Percentiles rank a stretch among this genome's conserved stretches.
These are phyloP conservation scores for Phocides pigmalion DNA, from an alignment of 1,140 invertebrate genomes.

Conservation along the genomic window DNA sequence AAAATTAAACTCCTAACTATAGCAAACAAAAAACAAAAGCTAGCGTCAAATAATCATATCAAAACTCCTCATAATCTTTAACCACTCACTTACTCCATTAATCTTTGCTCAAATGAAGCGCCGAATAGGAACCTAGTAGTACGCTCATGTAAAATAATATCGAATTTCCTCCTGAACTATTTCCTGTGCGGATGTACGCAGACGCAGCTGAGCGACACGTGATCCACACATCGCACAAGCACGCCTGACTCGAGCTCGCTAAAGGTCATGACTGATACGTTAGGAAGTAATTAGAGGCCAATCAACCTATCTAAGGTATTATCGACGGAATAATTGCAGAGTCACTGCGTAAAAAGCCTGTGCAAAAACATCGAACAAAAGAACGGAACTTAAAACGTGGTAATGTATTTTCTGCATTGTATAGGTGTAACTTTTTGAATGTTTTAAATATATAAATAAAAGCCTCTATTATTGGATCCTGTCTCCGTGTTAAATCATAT, in stretches of 20 bases:
- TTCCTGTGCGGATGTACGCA: constrained; percentile 14
- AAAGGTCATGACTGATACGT: constrained; percentile 62
- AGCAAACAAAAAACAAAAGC: not conserved
- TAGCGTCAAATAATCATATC: not conserved
- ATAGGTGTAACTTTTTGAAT: constrained; percentile 32
- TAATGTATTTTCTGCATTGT: constrained; percentile 27
- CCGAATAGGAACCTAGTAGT: too few relatives aligned
- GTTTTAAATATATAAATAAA: constrained; percentile 12
- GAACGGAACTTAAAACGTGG: constrained; percentile 52
- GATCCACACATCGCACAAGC: constrained; percentile 22
- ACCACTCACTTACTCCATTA: too few relatives aligned
- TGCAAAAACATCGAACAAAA: constrained; percentile 58
- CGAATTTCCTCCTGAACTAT: not conserved
- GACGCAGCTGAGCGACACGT: constrained; percentile 2
- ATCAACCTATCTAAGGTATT: constrained; percentile 69
- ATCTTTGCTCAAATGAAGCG: too few relatives aligned
- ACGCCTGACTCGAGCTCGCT: constrained; percentile 15
- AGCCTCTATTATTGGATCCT: not conserved
- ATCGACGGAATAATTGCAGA: constrained; percentile 57
- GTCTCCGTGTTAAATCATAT: too few relatives aligned
- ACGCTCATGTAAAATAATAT: too few relatives aligned
- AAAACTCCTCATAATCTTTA: not conserved
- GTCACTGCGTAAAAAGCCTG: constrained; percentile 40
- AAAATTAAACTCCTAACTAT: not conserved
- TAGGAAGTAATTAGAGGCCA: constrained; percentile 76